Base-by-base conservation (phyloP, 1,140 invertebrate genomes). In the Nebria ingens region DNA sequence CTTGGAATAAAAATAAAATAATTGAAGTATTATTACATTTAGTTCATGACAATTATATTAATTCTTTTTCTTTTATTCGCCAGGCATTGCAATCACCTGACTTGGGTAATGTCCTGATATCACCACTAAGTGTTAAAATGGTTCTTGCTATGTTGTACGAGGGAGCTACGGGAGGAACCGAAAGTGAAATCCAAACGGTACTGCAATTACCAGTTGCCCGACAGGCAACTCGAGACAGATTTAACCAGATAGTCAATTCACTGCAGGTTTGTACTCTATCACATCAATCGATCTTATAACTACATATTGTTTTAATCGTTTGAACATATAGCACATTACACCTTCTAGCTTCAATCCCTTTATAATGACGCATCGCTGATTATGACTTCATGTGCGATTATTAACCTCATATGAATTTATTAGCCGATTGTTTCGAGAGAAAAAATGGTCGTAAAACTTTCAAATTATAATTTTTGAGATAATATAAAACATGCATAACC, bases 121-220 rank as follows among this genome's bases (percentile, higher is more conserved):
- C 89, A 0, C 89, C 90, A 0, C 73, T 90, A 58, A 88, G 88
- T 22, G 68, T 91, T 3, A 89, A 89, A 70, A 64, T 89, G 57
- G 78, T 86, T 0, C 62, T 92, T 52, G 80, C 83, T 2, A 75
- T 90, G 56, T 68, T 91, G 0, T 83, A 81, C 40, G 84, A 88
- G 70, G 86, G 84, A 1, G 79, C 86, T 0, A 77, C 78, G 13
- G 79, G 79, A 2, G 60, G 76, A 15, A 87, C 86, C 0, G 75
- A 78, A 40, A 68, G 73, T 2, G 79, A 89, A 63, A 67, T 86
- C 6, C 72, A 78, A 53, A 64, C 72, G 15, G 76, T 74, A 0
- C 61, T 85, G 52, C 72, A 77, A 21, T 77, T 84, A 50, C 76
- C 79, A 2, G 64, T 63, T 4, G 72, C 78, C 42, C 70, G 75